A percentile compares a stretch with the other conserved stretches of the same genome.
Conservation (phyloP, 2,888 invertebrate genomes). For the Pyrrhosoma nymphula region DNA sequence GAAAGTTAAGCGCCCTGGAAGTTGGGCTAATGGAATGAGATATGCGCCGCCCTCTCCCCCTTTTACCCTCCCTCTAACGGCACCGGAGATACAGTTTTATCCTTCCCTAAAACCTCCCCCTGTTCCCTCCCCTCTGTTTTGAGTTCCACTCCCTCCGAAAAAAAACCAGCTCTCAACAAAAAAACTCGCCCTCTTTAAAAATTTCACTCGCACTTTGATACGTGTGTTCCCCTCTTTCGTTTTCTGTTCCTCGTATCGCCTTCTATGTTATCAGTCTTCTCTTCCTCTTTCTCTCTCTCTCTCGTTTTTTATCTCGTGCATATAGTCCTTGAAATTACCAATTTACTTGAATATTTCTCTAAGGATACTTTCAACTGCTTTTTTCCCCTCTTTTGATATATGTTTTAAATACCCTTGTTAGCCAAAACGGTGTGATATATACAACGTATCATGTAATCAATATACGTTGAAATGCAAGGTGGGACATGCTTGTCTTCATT, state of each 20-base stretch:
- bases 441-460: too few species aligned
- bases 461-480: too few species aligned
- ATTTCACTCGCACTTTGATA: neutral
- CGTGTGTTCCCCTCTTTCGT: neutral
- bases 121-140: neutral
- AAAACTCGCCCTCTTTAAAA: neutral
- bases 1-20: conserved; percentile 63
- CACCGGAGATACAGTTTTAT: conserved; percentile 61
- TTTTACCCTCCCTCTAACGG: neutral
- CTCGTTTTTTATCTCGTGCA: too few species aligned
- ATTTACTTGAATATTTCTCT: too few species aligned
- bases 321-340: too few species aligned
- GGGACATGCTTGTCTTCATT: too few species aligned
- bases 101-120: conserved; percentile 39
- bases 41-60: neutral
- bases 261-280: neutral
- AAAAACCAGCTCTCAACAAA: neutral
- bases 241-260: neutral
- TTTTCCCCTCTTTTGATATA: neutral
- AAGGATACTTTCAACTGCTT: too few species aligned
- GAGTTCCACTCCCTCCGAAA: neutral
- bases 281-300: neutral
- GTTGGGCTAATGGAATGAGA: conserved; percentile 66
- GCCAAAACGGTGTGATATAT: too few species aligned
- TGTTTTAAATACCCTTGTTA: too few species aligned